A percentile compares a stretch with the other conserved stretches of the same genome.
phyloP scores from a whole-genome alignment of 1,140 invertebrate genomes.

The Anthonomus grandis region DNA sequence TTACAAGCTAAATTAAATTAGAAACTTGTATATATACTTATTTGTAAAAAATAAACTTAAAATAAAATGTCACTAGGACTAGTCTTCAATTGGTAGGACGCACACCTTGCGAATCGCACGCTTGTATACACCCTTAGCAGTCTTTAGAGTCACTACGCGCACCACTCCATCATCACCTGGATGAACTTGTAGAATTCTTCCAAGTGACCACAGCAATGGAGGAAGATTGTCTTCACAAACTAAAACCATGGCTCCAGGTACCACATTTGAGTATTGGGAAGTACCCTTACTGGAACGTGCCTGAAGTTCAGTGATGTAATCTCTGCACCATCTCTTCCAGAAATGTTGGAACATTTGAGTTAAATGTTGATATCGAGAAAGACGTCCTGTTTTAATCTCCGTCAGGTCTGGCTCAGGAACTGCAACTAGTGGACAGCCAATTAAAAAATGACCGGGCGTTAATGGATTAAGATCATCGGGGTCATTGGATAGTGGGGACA shows the following conservation, averaged over 20 bases:
- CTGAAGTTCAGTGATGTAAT: no score
- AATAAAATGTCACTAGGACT: not conserved
- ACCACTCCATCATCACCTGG: conserved; percentile 41
- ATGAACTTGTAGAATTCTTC: conserved; percentile 43
- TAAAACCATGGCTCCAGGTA: conserved; percentile 41
- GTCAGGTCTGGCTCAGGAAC: not conserved
- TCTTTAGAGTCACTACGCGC: conserved; percentile 40
- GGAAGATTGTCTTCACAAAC: conserved; percentile 32
- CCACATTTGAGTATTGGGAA: conserved; percentile 23
- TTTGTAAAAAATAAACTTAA: not conserved
- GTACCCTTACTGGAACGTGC: conserved; percentile 1
- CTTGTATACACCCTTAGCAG: conserved; percentile 15
- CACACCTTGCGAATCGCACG: not conserved
- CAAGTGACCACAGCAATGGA: conserved; percentile 35
- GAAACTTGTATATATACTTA: not conserved
- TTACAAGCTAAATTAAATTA: not conserved
- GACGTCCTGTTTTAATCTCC: not conserved
- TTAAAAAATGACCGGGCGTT: conserved; percentile 29
- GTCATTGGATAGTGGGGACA: conserved; percentile 27
- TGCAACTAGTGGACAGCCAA: conserved; percentile 25
- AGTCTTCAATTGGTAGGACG: not conserved
- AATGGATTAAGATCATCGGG: conserved; percentile 28
- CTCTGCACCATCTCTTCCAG: conserved; percentile 33
- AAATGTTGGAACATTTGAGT: conserved; percentile 32
- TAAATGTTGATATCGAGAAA: conserved; percentile 13